Conservation (phyloP, 2,888 invertebrate genomes). For the Venusia cambrica region DNA sequence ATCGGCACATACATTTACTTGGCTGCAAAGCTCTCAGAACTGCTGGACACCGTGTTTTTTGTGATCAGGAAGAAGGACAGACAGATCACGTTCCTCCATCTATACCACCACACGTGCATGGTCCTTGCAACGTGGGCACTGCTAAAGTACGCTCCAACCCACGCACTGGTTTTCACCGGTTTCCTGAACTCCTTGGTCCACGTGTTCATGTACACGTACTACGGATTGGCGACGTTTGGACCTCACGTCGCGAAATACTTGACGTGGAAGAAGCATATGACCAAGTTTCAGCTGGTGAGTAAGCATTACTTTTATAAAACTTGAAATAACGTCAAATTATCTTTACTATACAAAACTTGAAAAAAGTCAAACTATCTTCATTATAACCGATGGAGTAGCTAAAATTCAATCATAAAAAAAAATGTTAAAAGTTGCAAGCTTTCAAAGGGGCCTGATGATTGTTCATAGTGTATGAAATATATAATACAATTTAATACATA, state of each 20-base stretch:
- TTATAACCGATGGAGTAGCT: no score
- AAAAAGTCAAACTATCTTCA: no score
- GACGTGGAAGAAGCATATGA: constrained; percentile 93
- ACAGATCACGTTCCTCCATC: constrained; percentile 93
- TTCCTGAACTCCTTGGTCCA: constrained; percentile 89
- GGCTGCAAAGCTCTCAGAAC: constrained; percentile 87
- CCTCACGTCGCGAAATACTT: constrained; percentile 87
- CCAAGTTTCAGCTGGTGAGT: constrained; percentile 88
- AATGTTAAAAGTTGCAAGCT: no score
- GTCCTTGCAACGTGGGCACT: constrained; percentile 88
- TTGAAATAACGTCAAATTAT: no score
- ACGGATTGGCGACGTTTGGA: constrained; percentile 88
- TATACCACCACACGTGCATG: constrained; percentile 91
- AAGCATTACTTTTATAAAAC: no score
- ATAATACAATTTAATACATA: no score
- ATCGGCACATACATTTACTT: constrained; percentile 84
- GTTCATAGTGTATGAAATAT: no score
- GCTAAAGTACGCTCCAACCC: constrained; percentile 87
- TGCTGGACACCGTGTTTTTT: constrained; percentile 92
- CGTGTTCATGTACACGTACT: constrained; percentile 91
- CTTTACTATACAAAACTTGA: no score
- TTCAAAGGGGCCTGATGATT: no score
- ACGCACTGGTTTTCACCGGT: constrained; percentile 86
- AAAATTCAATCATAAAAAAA: no score
- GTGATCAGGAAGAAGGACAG: constrained; percentile 88